These are phyloP conservation scores for Terrapene triunguis DNA, from an alignment of 2,113 vertebrate genomes.

Conservation along the genomic window DNA sequence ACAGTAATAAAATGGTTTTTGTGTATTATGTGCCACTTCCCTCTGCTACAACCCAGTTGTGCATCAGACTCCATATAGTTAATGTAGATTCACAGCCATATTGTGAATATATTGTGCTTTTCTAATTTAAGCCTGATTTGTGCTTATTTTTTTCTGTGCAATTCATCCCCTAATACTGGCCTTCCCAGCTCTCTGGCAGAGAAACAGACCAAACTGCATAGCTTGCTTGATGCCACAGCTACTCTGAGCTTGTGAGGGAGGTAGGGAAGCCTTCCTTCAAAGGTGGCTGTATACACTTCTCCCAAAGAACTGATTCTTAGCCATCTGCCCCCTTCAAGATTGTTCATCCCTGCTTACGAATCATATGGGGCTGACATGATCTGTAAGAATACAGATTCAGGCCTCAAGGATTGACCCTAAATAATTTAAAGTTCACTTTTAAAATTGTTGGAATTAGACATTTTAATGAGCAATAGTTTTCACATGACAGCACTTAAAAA, in stretches of 20 bases:
- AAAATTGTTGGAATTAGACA: not conserved
- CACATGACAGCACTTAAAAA: not conserved
- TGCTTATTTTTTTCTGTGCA: fast-evolving
- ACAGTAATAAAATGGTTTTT: not conserved
- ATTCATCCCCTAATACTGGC: fast-evolving
- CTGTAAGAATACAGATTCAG: not conserved
- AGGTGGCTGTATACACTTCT: not conserved
- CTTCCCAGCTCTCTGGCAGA: not conserved
- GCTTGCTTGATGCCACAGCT: not conserved
- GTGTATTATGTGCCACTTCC: conserved; percentile 26
- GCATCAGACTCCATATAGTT: not conserved
- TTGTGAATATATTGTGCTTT: fast-evolving
- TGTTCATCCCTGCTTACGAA: fast-evolving
- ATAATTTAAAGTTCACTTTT: fast-evolving
- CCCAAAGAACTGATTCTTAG: fast-evolving
- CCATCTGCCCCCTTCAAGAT: fast-evolving
- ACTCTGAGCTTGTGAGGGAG: not conserved
- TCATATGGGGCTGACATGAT: not conserved
- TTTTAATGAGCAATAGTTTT: not conserved
- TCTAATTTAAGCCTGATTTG: not conserved
- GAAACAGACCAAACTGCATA: not conserved
- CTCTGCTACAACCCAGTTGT: not conserved
- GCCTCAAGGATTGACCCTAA: not conserved
- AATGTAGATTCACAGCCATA: fast-evolving
- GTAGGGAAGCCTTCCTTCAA: not conserved